Evolutionary conservation across 2,797 vertebrate species (phyloP).

Genomic region (Gymnothorax reevesii): DNA sequence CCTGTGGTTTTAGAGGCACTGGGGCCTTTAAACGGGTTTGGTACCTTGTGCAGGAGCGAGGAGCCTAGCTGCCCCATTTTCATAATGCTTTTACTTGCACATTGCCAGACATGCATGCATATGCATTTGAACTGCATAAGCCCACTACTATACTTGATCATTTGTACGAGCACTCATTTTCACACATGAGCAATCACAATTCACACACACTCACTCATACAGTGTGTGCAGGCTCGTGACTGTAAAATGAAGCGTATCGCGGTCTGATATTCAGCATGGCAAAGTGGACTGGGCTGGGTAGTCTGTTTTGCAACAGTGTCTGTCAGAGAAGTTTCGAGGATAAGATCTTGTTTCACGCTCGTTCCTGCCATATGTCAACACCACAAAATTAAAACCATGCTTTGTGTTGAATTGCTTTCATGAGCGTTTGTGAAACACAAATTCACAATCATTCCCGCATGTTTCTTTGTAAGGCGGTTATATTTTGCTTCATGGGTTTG

Average conservation of each 20-base stretch:
- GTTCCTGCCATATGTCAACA: conserved; percentile 27
- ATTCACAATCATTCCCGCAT: background rate
- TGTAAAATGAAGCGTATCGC: background rate
- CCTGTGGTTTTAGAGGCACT: background rate
- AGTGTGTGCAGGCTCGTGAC: background rate
- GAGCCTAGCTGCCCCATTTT: no score
- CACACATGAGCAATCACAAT: background rate
- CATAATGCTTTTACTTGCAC: background rate
- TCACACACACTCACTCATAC: background rate
- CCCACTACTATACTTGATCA: background rate
- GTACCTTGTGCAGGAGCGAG: background rate
- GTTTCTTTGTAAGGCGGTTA: conserved; percentile 17
- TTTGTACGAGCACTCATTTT: background rate
- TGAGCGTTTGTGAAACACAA: background rate
- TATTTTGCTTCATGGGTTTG: background rate
- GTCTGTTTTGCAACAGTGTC: background rate
- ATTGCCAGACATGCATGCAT: background rate
- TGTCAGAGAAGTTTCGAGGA: background rate
- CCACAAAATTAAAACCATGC: conserved; percentile 5
- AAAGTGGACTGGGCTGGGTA: background rate
- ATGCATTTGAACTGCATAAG: background rate
- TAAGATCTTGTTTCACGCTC: conserved; percentile 29
- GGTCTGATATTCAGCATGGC: background rate
- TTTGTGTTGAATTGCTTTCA: background rate
- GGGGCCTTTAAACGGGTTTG: background rate